Conservation (phyloP, 2,888 invertebrate species). For the Poecilobothrus nobilitatus region DNA sequence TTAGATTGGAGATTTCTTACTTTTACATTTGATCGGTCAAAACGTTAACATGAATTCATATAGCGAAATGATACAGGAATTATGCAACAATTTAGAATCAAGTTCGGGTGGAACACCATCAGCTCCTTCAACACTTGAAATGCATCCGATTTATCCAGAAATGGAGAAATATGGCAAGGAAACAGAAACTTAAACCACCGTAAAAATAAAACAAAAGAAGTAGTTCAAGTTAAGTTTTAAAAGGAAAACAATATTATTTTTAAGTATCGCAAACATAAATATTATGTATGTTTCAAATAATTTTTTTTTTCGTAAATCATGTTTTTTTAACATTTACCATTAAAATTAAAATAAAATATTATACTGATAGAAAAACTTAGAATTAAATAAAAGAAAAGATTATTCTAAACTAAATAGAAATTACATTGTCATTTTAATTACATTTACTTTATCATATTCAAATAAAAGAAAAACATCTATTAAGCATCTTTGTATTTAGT, state of each 20-base stretch:
- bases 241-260: not conserved
- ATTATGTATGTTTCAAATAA: not conserved
- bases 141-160: conserved; percentile 76
- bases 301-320: not conserved
- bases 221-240: not conserved
- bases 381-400: not conserved
- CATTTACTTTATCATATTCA: not conserved
- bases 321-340: not conserved
- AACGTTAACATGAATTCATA: conserved; percentile 77
- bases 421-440: not conserved
- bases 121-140: conserved; percentile 77
- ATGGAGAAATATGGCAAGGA: conserved; percentile 72
- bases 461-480: not conserved
- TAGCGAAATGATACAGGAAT: conserved; percentile 69
- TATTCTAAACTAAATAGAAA: not conserved
- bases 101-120: conserved; percentile 71
- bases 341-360: not conserved
- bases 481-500: not conserved
- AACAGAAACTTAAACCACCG: conserved; percentile 65
- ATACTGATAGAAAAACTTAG: not conserved
- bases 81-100: conserved; percentile 47
- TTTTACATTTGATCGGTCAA: conserved; percentile 75
- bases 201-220: not conserved
- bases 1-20: conserved; percentile 78
- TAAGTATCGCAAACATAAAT: not conserved